phyloP scores from a whole-genome alignment of 2,888 invertebrate species.

The Catocala fraxini region DNA sequence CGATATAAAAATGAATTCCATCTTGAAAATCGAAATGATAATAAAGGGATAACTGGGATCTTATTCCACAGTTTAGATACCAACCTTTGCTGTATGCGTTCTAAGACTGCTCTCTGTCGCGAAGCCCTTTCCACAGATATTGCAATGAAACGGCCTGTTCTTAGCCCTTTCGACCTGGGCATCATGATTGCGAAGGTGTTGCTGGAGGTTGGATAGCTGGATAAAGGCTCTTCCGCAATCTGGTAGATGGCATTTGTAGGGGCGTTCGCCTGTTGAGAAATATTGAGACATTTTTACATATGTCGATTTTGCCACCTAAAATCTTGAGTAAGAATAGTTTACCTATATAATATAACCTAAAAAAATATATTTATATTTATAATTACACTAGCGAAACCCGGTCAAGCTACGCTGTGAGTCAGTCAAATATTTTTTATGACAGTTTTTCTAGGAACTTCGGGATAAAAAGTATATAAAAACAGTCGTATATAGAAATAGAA shows the following conservation, averaged over 20 bases:
- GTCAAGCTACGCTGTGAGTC: too few relatives aligned
- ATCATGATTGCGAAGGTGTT: constrained; percentile 98
- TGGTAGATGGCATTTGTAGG: constrained; percentile 98
- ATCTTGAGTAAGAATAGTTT: too few relatives aligned
- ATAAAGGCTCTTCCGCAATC: constrained; percentile 99
- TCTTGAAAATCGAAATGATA: too few relatives aligned
- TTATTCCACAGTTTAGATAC: constrained; percentile 69
- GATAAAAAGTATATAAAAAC: too few relatives aligned
- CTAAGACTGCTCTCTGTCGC: constrained; percentile 98
- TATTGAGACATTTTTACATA: constrained; percentile 34
- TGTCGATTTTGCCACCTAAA: too few relatives aligned
- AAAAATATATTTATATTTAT: too few relatives aligned
- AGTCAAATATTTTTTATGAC: too few relatives aligned
- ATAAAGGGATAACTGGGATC: neutral
- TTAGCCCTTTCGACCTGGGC: constrained; percentile 98
- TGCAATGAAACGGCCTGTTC: constrained; percentile 98
- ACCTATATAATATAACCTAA: too few relatives aligned
- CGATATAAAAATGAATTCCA: too few relatives aligned
- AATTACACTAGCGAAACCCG: too few relatives aligned
- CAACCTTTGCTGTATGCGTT: constrained; percentile 99
- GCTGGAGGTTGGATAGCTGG: constrained; percentile 98
- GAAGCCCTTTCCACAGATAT: constrained; percentile 98
- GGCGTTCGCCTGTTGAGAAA: constrained; percentile 94
- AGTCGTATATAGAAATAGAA: too few relatives aligned
- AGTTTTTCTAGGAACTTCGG: too few relatives aligned